A percentile compares a stretch with the other conserved stretches of the same genome.
These are phyloP conservation scores for Diplodus sargus DNA, from an alignment of 2,797 vertebrate genomes.

Conservation along the genomic window DNA sequence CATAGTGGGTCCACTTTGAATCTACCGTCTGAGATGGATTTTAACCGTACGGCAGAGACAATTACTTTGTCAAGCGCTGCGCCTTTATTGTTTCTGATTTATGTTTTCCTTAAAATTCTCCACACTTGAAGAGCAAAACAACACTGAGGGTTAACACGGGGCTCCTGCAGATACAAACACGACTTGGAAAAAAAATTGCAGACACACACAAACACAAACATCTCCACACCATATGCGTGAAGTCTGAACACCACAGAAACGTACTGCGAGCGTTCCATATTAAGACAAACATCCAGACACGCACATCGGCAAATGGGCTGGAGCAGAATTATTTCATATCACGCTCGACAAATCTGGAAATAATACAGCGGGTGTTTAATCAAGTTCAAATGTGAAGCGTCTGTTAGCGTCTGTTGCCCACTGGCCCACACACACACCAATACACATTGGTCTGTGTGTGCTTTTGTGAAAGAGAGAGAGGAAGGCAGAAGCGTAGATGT, in stretches of 20 bases:
- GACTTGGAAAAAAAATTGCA: constrained; percentile 63
- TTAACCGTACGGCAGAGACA: not conserved
- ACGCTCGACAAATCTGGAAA: constrained; percentile 84
- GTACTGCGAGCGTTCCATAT: constrained; percentile 74
- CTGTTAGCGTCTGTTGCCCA: constrained; percentile 60
- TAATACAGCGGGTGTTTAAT: constrained; percentile 76
- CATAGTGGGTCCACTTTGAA: not conserved
- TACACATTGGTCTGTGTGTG: constrained; percentile 24
- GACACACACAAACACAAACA: constrained; percentile 64
- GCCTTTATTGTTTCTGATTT: constrained; percentile 32
- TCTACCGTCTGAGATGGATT: not conserved
- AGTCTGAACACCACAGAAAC: constrained; percentile 67
- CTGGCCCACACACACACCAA: constrained; percentile 56
- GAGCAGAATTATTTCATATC: constrained; percentile 79
- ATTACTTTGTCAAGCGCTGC: not conserved
- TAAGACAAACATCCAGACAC: constrained; percentile 79
- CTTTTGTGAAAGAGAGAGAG: constrained; percentile 19
- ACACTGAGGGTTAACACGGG: constrained; percentile 32
- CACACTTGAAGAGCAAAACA: constrained; percentile 36
- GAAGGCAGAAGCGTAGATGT: constrained; percentile 35
- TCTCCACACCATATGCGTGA: constrained; percentile 73
- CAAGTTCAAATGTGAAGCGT: constrained; percentile 77
- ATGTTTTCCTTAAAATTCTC: constrained; percentile 21
- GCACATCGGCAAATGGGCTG: constrained; percentile 74
- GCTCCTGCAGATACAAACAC: constrained; percentile 59